Evolutionary conservation across 1,140 invertebrate species (phyloP), one percentile per base, ranked within the genome.

Genomic region (Archegozetes longisetosus): DNA sequence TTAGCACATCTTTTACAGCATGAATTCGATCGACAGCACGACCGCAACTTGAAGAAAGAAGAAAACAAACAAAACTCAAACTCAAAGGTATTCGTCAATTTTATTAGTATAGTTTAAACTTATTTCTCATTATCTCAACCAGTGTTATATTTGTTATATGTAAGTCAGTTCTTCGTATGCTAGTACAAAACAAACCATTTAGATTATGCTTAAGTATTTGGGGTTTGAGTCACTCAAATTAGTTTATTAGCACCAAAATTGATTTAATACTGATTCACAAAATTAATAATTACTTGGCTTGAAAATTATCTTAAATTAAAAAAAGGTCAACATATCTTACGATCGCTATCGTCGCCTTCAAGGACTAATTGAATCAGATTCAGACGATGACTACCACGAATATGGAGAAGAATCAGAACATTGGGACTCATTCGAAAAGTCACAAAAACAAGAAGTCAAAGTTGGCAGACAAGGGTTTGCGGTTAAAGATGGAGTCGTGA

Each of bases 1-100:
- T 84, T 96, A 70, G 91, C 91, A 22, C 79, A 86, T 73, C 80
- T 89, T 73, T 73, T 96, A 62, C 92, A 96, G 74, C 78, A 80
- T 61, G 84, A 94, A 69, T 91, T 82, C 70, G 88, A 95, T 72
- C 79, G 80, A 70, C 88, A 95, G 71, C 62, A 90, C 71, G 84
- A 94, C 71, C 75, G 82, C 28, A 79, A 83, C 66, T 65, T 95
- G 23, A 83, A 84, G 66, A 76, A 76, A 52, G 81, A 83, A 25
- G 87, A 93, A 71, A 78, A 82, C 25, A 84, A 90, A 66, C 77
- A 77, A 27, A 95, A 95, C 73, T 84, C 86, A 49, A 70, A 69
- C 25, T 79, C 79, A 14, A 76, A 80, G 74, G 76, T 57, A 17
- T 40, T 40, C n/a, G n/a, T 40, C 32, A 59, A 58, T 24, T 26